These are phyloP conservation scores for Aplodontia rufa DNA, from an alignment of 2,113 vertebrate species.

Conservation along the genomic window DNA sequence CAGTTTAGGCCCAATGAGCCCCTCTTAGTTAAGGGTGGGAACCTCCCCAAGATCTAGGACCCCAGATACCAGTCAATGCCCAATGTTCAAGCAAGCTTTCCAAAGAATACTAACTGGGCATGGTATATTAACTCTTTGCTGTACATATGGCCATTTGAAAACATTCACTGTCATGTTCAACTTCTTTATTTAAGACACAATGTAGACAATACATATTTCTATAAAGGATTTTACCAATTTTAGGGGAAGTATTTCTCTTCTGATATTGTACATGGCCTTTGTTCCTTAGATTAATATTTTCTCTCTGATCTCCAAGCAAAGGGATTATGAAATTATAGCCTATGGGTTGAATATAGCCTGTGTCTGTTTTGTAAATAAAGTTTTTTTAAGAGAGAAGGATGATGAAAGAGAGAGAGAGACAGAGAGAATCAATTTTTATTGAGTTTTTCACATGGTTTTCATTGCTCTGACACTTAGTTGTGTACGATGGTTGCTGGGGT, in stretches of 20 bases:
- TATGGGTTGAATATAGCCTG: not conserved
- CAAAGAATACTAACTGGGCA: not conserved
- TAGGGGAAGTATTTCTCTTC: not conserved
- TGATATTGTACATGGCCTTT: not conserved
- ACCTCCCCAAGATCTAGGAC: not conserved
- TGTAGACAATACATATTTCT: not conserved
- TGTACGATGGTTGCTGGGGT: too few species aligned
- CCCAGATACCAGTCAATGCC: not conserved
- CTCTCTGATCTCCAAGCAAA: not conserved
- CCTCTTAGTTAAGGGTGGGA: not conserved
- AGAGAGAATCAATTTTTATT: too few species aligned
- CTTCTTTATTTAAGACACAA: constrained; percentile 3
- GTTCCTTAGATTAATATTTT: not conserved
- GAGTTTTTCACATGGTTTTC: too few species aligned
- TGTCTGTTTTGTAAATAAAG: constrained; percentile 27
- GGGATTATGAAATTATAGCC: not conserved
- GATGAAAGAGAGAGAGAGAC: too few species aligned
- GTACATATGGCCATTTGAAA: not conserved
- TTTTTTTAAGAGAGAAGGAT: too few species aligned
- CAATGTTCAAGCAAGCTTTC: constrained; percentile 2
- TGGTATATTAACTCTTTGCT: not conserved
- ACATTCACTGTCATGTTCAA: constrained; percentile 15
- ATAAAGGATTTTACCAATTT: not conserved
- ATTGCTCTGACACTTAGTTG: too few species aligned
- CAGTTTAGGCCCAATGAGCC: not conserved